Percentiles rank a stretch among this genome's conserved stretches.
These are phyloP conservation scores for Centroberyx gerrardi DNA, from an alignment of 2,797 vertebrate genomes.

Conservation along the genomic window DNA sequence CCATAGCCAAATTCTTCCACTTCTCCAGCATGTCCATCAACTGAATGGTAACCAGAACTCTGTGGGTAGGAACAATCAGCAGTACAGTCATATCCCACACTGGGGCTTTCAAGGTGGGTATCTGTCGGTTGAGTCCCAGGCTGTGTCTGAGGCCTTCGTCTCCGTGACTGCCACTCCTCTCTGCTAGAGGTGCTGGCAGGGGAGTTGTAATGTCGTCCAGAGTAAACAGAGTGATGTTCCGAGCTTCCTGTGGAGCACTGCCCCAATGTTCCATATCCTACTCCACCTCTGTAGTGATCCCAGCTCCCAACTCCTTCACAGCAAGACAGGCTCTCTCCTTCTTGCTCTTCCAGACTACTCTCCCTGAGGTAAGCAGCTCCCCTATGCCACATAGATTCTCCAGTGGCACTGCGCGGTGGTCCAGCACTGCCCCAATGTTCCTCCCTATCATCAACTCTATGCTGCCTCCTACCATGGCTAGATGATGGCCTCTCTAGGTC, in stretches of 20 bases:
- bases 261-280: constrained; percentile 37
- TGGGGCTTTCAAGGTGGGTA: constrained; percentile 40
- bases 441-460: constrained; percentile 31
- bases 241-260: constrained; percentile 64
- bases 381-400: constrained; percentile 62
- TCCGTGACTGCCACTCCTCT: constrained; percentile 70
- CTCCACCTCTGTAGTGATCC: constrained; percentile 62
- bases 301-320: constrained; percentile 63
- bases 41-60: constrained; percentile 77
- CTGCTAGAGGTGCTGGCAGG: constrained; percentile 75
- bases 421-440: constrained; percentile 60
- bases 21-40: constrained; percentile 57
- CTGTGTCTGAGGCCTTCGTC: constrained; percentile 59
- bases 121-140: constrained; percentile 45
- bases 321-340: constrained; percentile 36
- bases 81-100: constrained; percentile 57
- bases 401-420: constrained; percentile 26
- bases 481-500: constrained; percentile 73
- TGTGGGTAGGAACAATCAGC: constrained; percentile 67
- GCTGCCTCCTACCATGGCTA: constrained; percentile 54
- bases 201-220: constrained; percentile 79
- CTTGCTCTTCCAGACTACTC: constrained; percentile 72
- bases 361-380: constrained; percentile 68
- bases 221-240: constrained; percentile 62
- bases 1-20: constrained; percentile 54